A percentile compares a stretch with the other conserved stretches of the same genome.
Evolutionary conservation across 2,888 invertebrate genomes (phyloP).

Genomic region (Erebia aethiops): DNA sequence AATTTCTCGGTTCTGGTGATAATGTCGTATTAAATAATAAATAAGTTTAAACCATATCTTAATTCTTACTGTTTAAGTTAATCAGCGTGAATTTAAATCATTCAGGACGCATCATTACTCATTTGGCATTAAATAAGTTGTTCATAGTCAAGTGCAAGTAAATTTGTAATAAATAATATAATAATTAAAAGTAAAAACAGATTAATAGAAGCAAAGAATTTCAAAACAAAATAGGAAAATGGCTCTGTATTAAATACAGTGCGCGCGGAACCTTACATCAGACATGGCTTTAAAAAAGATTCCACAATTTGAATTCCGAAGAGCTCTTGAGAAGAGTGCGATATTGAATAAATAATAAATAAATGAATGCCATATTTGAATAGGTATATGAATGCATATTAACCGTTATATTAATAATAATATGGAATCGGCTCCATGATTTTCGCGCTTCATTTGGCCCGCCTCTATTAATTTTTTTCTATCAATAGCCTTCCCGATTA

Average conservation of each 20-base stretch:
- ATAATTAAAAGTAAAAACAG: not conserved
- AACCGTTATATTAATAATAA: constrained; percentile 41
- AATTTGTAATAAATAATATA: not conserved
- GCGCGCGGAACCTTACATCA: constrained; percentile 27
- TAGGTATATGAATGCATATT: constrained; percentile 37
- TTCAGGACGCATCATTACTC: too few relatives aligned
- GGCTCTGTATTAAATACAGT: constrained; percentile 1
- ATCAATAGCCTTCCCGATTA: constrained; percentile 34
- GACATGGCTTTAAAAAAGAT: constrained; percentile 37
- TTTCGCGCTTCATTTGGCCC: constrained; percentile 39
- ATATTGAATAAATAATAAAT: constrained; percentile 36
- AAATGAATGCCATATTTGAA: constrained; percentile 28
- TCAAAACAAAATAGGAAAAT: constrained; percentile 11
- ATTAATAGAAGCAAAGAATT: not conserved
- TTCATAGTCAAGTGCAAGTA: too few relatives aligned
- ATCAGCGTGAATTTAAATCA: too few relatives aligned
- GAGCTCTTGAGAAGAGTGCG: constrained; percentile 36
- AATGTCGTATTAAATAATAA: too few relatives aligned
- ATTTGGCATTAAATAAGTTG: too few relatives aligned
- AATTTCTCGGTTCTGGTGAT: too few relatives aligned
- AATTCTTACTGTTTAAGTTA: too few relatives aligned
- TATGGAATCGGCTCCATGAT: constrained; percentile 35
- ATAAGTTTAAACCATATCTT: too few relatives aligned
- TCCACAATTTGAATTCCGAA: constrained; percentile 40
- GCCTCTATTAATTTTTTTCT: constrained; percentile 35